phyloP scores from a whole-genome alignment of 2,113 vertebrate species.

The Bufo gargarizans region DNA sequence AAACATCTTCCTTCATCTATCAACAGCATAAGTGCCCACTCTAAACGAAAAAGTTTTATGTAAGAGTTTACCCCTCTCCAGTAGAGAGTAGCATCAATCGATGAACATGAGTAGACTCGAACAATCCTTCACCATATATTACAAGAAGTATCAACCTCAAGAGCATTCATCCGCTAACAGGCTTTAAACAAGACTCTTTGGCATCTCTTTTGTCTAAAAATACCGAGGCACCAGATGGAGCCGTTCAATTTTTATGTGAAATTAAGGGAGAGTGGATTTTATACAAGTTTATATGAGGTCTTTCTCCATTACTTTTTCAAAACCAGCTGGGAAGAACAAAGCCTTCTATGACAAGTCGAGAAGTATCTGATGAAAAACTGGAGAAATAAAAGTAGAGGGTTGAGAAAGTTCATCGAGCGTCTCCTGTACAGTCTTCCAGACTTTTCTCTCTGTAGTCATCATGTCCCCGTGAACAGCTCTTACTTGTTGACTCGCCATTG shows the following conservation, averaged over 20 bases:
- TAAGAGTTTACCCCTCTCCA: not conserved
- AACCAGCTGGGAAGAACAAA: conserved; percentile 61
- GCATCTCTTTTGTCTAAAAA: conserved; percentile 60
- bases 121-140: conserved; percentile 25
- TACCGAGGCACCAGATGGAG: conserved; percentile 64
- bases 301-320: conserved; percentile 61
- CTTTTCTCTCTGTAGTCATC: conserved; percentile 54
- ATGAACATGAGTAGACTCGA: not conserved
- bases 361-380: conserved; percentile 58
- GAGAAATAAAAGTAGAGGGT: conserved; percentile 62
- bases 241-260: conserved; percentile 39
- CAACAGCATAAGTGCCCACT: not conserved
- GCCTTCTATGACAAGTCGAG: conserved; percentile 62
- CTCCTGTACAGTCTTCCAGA: conserved; percentile 57
- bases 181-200: conserved; percentile 54
- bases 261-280: conserved; percentile 41
- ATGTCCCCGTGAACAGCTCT: conserved; percentile 59
- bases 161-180: conserved; percentile 54
- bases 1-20: too few relatives aligned
- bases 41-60: not conserved
- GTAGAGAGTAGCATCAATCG: not conserved
- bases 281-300: conserved; percentile 59
- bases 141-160: conserved; percentile 26
- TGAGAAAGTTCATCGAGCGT: conserved; percentile 65
- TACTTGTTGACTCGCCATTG: conserved; percentile 61